Conservation (phyloP, 2,888 invertebrate genomes). For the Endotricha flammealis region DNA sequence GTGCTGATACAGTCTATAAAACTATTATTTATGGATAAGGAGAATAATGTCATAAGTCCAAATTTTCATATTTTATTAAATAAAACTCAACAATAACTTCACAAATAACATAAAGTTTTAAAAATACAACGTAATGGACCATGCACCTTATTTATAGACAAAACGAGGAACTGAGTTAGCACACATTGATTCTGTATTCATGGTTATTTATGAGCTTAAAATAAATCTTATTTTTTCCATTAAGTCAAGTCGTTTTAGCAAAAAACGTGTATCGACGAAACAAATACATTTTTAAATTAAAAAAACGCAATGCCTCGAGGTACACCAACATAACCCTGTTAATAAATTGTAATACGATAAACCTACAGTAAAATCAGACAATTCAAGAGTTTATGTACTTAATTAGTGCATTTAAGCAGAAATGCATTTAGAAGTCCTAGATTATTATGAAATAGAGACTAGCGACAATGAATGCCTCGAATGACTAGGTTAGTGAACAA, state of each 20-base stretch:
- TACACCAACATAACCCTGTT: slow-evolving; percentile 30
- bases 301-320: slow-evolving; percentile 54
- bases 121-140: slow-evolving; percentile 42
- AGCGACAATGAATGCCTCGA: slow-evolving; percentile 33
- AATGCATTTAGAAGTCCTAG: slow-evolving; percentile 44
- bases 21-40: no score
- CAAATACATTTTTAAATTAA: slow-evolving; percentile 48
- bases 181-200: slow-evolving; percentile 11
- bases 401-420: slow-evolving; percentile 41
- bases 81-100: slow-evolving; percentile 73
- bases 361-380: slow-evolving; percentile 20
- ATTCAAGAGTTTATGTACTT: slow-evolving; percentile 20
- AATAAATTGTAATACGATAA: slow-evolving; percentile 11
- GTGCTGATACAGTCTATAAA: no score
- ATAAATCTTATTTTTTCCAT: slow-evolving; percentile 12
- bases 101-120: slow-evolving; percentile 53
- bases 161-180: slow-evolving; percentile 27
- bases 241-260: slow-evolving; percentile 19
- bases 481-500: slow-evolving; percentile 55
- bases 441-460: slow-evolving; percentile 36
- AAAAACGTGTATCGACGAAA: slow-evolving; percentile 38
- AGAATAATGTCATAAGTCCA: no score
- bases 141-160: slow-evolving; percentile 37
- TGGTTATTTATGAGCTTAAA: slow-evolving; percentile 14
- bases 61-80: slow-evolving; percentile 60